Conservation (phyloP, 2,113 vertebrate species). For the Myiagra hebetior region DNA sequence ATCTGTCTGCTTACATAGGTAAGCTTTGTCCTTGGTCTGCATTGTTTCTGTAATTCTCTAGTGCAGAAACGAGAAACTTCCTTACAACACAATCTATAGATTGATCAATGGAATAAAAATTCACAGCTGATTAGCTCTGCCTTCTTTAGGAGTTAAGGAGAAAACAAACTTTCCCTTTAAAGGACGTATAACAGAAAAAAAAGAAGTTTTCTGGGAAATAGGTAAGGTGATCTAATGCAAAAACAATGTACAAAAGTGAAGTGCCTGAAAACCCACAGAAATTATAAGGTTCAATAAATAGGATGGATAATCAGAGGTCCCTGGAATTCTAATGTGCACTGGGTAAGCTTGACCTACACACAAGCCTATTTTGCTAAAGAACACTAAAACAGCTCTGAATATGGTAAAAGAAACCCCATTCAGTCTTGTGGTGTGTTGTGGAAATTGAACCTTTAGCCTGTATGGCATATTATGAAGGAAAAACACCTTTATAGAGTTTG, state of each 20-base stretch:
- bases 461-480: slow-evolving; percentile 13
- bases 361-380: not conserved
- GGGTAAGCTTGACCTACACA: not conserved
- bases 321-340: not conserved
- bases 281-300: not conserved
- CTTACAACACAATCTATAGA: slow-evolving; percentile 17
- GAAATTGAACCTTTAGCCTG: slow-evolving; percentile 29
- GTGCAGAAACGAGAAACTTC: slow-evolving; percentile 15
- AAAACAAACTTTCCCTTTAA: slow-evolving; percentile 3
- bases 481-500: not conserved
- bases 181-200: not conserved
- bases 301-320: not conserved
- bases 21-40: slow-evolving; percentile 30
- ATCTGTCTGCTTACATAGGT: slow-evolving; percentile 23
- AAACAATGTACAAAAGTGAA: not conserved
- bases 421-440: not conserved
- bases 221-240: not conserved
- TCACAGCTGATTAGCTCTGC: not conserved
- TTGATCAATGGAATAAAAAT: slow-evolving; percentile 4
- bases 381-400: not conserved
- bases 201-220: not conserved
- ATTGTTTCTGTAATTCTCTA: not conserved
- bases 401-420: not conserved
- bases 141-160: slow-evolving; percentile 10
- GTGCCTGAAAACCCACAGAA: not conserved